Percentiles rank a stretch among this genome's conserved stretches.
Conservation (phyloP, 2,888 invertebrate genomes). For the Pseudoips prasinana region DNA sequence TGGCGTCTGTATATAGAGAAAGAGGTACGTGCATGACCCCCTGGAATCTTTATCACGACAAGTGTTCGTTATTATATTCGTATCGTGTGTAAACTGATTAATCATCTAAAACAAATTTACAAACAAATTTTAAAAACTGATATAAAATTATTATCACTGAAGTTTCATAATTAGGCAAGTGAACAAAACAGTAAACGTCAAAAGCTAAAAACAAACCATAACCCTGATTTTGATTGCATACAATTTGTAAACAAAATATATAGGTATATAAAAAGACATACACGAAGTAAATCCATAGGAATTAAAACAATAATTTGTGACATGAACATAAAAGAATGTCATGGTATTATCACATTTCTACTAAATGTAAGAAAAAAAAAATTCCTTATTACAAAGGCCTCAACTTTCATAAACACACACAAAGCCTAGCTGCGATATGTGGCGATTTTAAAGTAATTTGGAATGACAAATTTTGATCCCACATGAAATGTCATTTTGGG, state of each 20-base stretch:
- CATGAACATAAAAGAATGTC: constrained; percentile 37
- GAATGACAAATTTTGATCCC: constrained; percentile 43
- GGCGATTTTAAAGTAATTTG: constrained; percentile 19
- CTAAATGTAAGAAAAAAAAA: constrained; percentile 17
- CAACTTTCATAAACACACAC: constrained; percentile 15
- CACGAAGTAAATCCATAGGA: constrained; percentile 25
- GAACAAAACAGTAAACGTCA: constrained; percentile 6
- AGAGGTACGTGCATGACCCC: too few relatives aligned
- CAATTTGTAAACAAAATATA: constrained; percentile 26
- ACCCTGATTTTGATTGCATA: constrained; percentile 48
- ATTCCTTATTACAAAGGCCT: constrained; percentile 20
- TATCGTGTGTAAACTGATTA: too few relatives aligned
- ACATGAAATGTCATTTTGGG: too few relatives aligned
- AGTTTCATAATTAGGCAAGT: constrained; percentile 24
- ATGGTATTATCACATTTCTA: constrained; percentile 38
- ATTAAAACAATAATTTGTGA: constrained; percentile 35
- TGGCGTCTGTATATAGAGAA: too few relatives aligned
- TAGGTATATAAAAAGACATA: too few relatives aligned
- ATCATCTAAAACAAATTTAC: too few relatives aligned
- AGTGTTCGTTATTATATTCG: too few relatives aligned
- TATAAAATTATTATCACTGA: constrained; percentile 1
- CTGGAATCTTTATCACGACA: too few relatives aligned
- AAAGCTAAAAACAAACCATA: constrained; percentile 23
- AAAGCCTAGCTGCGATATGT: constrained; percentile 20
- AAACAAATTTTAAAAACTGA: too few relatives aligned